Evolutionary conservation across 2,113 vertebrate species (phyloP).

Genomic region (Lathamus discolor): DNA sequence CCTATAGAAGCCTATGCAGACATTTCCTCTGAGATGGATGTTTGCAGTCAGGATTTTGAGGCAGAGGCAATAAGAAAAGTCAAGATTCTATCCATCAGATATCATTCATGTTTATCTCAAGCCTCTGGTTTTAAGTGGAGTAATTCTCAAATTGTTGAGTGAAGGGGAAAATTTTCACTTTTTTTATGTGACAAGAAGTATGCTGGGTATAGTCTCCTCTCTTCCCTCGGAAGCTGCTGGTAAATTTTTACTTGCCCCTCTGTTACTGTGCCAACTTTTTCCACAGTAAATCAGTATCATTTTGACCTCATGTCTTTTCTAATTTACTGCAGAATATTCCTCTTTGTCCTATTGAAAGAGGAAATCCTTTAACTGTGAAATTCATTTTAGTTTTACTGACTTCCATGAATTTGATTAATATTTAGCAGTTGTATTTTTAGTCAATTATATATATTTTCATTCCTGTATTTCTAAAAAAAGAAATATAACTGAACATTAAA

Average conservation of each 20-base stretch:
- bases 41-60: not conserved
- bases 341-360: not conserved
- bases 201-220: accelerated
- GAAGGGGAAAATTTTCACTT: accelerated
- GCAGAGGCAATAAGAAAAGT: not conserved
- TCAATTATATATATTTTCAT: not conserved
- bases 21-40: not conserved
- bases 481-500: not conserved
- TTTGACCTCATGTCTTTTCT: not conserved
- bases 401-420: not conserved
- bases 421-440: not conserved
- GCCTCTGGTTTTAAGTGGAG: not conserved
- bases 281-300: not conserved
- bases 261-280: not conserved
- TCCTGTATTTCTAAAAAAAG: not conserved
- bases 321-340: not conserved
- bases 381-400: not conserved
- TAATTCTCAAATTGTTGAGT: not conserved
- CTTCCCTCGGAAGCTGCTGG: not conserved
- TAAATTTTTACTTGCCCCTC: not conserved
- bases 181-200: not conserved
- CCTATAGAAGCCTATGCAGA: accelerated
- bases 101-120: not conserved
- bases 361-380: not conserved
- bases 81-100: not conserved